phyloP scores from a whole-genome alignment of 2,797 vertebrate species.

The Luscinia luscinia region DNA sequence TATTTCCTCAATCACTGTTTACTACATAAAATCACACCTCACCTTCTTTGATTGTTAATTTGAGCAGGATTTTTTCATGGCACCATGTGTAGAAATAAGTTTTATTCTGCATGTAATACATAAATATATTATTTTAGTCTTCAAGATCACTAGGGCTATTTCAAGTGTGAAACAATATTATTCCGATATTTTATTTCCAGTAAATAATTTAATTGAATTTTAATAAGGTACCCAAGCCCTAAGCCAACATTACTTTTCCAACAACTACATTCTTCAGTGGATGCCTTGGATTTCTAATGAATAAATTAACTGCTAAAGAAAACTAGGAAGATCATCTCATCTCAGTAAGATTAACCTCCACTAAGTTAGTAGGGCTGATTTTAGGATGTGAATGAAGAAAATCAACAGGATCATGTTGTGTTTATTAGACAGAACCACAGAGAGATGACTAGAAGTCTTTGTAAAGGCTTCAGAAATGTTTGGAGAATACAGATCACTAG shows the following conservation, averaged over 20 bases:
- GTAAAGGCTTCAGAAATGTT: neutral
- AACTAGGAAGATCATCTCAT: neutral
- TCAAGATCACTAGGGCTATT: conserved; percentile 10
- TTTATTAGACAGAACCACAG: neutral
- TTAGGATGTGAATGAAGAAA: neutral
- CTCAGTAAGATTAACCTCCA: neutral
- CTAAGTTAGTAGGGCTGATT: neutral
- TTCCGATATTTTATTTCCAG: conserved; percentile 1
- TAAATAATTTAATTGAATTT: conserved; percentile 26
- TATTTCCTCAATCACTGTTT: conserved; percentile 75
- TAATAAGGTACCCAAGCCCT: neutral
- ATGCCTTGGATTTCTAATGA: neutral
- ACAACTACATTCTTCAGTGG: neutral
- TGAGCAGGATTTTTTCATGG: conserved; percentile 61
- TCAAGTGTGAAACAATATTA: conserved; percentile 27
- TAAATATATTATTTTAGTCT: conserved; percentile 35
- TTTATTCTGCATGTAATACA: conserved; percentile 17
- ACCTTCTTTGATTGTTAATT: conserved; percentile 74
- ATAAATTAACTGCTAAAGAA: neutral
- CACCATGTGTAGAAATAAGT: conserved; percentile 43
- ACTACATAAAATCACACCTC: conserved; percentile 70
- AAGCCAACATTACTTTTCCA: neutral
- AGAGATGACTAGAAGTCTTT: neutral
- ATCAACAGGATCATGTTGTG: accelerated
- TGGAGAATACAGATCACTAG: neutral